Base-by-base conservation (phyloP, 2,888 invertebrate genomes). In the Tridacna gigas region DNA sequence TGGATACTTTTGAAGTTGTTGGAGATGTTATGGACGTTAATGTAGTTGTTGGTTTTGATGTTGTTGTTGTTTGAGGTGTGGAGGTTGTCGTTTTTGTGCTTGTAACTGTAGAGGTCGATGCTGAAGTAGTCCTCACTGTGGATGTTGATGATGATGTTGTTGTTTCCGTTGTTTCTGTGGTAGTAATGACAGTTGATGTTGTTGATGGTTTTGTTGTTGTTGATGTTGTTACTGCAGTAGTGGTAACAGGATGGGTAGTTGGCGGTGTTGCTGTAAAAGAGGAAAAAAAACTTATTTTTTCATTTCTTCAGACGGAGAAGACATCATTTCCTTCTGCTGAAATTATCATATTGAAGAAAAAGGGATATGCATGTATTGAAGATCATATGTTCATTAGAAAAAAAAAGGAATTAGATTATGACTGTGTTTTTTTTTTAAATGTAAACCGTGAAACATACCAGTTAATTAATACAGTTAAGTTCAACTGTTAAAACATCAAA, bases 1-100 rank as follows among this genome's bases (percentile, higher is more conserved):
- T 63, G 66, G 82, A 69, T 60, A 84, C 74, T 9, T 78, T 45
- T 47, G 78, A 37, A 25, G 80, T 79, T 28, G 80, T 56, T 56
- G 82, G 60, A 12, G 65, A 13, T 37, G 81, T 63, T 66, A 48
- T 26, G 51, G 65, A 18, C 67, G 74, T 71, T 48, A 48, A 25
- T 61, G 45, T 47, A 48, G 69, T 82, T 25, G 78, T 28, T 51
- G 69, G 11, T 48, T 45, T 83, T 25, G 80, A 69, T 77, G 79
- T 71, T 51, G 74, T 51, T 74, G 60, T 37, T 37, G 37, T 37
- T 37, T 37, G 37, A 37, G 37, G 37, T 25, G 15, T 20, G 4
- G 15, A 18, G 1, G 61, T 85, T 60, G 82, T 74, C 75, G 77
- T 47, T 66, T 71, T 48, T 76, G 65, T 20, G 15, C 77, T 71